Evolutionary conservation across 2,888 invertebrate genomes (phyloP).

Genomic region (Lysandra coridon): DNA sequence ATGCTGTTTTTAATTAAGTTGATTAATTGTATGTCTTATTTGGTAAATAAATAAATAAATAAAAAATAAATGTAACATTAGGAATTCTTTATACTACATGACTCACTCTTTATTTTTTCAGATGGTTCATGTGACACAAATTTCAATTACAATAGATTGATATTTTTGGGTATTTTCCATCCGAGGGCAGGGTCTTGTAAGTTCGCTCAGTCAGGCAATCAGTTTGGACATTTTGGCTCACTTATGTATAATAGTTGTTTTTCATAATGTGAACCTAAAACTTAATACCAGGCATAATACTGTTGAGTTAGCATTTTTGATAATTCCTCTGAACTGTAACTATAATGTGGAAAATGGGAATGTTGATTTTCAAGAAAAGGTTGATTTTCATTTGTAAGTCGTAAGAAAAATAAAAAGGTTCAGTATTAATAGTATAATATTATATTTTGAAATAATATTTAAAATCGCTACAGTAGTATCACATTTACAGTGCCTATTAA

Average conservation of each 20-base stretch:
- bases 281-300: too few relatives aligned
- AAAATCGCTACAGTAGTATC: constrained; percentile 70
- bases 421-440: background rate
- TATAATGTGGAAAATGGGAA: too few relatives aligned
- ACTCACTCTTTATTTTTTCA: constrained; percentile 6
- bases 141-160: background rate
- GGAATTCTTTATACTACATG: background rate
- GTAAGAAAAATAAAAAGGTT: background rate
- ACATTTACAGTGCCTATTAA: constrained; percentile 71
- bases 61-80: too few relatives aligned
- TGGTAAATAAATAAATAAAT: too few relatives aligned
- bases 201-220: too few relatives aligned
- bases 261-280: too few relatives aligned
- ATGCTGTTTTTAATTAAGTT: too few relatives aligned
- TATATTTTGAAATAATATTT: constrained; percentile 48
- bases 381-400: background rate
- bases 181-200: background rate
- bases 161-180: constrained; percentile 8
- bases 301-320: too few relatives aligned
- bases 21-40: too few relatives aligned
- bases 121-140: constrained; percentile 9
- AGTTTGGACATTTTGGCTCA: too few relatives aligned
- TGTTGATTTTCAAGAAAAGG: background rate
- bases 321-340: too few relatives aligned
- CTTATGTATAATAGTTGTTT: too few relatives aligned